A percentile compares a stretch with the other conserved stretches of the same genome.
Conservation (phyloP, 2,888 invertebrate genomes). For the Tipula vernalis region DNA sequence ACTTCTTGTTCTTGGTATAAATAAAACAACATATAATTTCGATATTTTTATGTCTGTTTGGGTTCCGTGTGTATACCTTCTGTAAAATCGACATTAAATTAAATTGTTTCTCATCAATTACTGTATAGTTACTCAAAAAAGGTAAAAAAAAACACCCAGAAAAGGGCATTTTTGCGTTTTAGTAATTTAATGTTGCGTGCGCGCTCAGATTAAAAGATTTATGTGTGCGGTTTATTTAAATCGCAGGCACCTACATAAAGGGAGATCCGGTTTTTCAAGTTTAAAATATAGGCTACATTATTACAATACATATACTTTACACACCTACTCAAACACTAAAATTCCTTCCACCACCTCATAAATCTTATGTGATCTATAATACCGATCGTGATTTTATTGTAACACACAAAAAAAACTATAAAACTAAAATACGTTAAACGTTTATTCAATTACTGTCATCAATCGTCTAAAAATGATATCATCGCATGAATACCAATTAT, state of each 20-base stretch:
- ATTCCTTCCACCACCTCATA: not conserved
- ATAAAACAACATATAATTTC: not conserved
- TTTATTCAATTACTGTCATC: not conserved
- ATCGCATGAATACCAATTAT: not conserved
- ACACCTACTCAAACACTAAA: not conserved
- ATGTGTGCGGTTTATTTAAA: not conserved
- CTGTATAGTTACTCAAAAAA: not conserved
- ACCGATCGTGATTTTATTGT: not conserved
- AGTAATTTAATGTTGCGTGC: not conserved
- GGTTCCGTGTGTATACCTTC: not conserved
- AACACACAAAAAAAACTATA: not conserved
- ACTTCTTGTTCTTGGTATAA: not conserved
- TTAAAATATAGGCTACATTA: not conserved
- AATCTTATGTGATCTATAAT: not conserved
- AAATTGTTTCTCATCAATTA: not conserved
- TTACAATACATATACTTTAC: not conserved
- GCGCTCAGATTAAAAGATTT: not conserved
- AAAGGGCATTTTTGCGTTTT: not conserved
- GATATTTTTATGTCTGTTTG: not conserved
- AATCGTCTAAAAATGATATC: not conserved
- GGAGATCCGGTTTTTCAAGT: not conserved
- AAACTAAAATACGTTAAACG: not conserved
- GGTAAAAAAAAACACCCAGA: not conserved
- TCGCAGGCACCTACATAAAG: no score
- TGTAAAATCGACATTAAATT: not conserved